Base-by-base conservation (phyloP, 1,140 invertebrate species). In the Micrasema minimum region DNA sequence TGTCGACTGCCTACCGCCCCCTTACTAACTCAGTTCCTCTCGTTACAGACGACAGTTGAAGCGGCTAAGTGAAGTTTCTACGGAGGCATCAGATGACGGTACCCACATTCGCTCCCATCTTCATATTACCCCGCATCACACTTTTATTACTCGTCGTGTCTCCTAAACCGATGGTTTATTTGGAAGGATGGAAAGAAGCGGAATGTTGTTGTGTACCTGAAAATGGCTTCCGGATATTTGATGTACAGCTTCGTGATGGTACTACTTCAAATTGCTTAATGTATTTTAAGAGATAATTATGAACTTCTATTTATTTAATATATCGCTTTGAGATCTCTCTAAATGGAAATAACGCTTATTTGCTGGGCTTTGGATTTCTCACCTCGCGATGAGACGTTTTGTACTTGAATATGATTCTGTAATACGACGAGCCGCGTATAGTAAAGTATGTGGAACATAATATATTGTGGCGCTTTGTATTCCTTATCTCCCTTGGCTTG, bases 31-130 rank as follows among this genome's bases (percentile, higher is more conserved):
- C 3, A 2, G 7, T 31, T 31, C 26, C 26, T 31, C 26, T 31
- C 7, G 10, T 72, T 75, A 6, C 69, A 75, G 73, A 75, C 66
- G 73, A 71, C 46, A 71, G 73, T 75, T 75, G 73, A 75, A 72
- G 18, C 37, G 57, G 18, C 46, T 22, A 26, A 59, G 5, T 22
- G 9, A 26, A 59, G 5, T 22, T n/a, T 18, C 31, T 16, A 7
- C 37, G 55, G 51, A 55, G 51, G 26, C 51, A 1, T 55, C 51
- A 9, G 20, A 26, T 12, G 26, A 26, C 26, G 26, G 20, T 31
- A 26, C 18, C 41, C 41, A 18, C n/a, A 9, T 45, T 16, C 41
- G 61, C 43, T 35, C 37, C 41, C 14, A 20, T 45, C 23, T 35
- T 48, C 26, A 45, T 12, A 18, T 61, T 35, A n/a, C 51, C 26